Evolutionary conservation across 2,797 vertebrate genomes (phyloP).

Genomic region (Arvicola amphibius): DNA sequence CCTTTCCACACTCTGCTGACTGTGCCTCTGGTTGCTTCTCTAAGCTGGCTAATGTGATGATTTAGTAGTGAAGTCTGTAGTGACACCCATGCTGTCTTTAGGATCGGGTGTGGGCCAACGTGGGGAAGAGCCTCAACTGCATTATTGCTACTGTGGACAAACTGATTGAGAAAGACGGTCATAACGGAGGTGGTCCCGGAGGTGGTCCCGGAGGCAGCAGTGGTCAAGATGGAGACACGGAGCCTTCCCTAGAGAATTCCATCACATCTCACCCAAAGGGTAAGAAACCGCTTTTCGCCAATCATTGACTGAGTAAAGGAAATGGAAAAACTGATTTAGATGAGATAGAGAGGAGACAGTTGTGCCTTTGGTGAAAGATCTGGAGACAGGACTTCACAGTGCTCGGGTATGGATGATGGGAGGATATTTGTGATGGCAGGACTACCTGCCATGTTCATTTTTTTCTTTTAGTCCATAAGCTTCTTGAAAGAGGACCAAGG

Average conservation of each 20-base stretch:
- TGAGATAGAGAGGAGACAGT: neutral
- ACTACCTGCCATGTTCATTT: conserved; percentile 22
- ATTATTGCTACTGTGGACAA: conserved; percentile 97
- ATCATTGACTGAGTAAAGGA: conserved; percentile 56
- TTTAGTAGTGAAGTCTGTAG: conserved; percentile 49
- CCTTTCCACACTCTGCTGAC: neutral
- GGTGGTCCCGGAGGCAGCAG: neutral
- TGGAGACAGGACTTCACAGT: conserved; percentile 35
- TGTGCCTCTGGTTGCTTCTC: neutral
- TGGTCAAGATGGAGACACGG: conserved; percentile 77
- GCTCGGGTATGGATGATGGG: conserved; percentile 26
- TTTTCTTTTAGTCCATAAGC: conserved; percentile 35
- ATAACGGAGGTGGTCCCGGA: conserved; percentile 71
- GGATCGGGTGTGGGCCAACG: conserved; percentile 98
- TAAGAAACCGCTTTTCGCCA: conserved; percentile 82
- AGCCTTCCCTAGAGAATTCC: conserved; percentile 89
- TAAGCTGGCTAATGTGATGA: neutral
- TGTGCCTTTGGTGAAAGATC: conserved; percentile 59
- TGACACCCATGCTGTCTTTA: conserved; percentile 89
- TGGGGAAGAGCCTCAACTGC: conserved; percentile 97
- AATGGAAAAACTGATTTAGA: conserved; percentile 59
- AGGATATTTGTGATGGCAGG: conserved; percentile 71
- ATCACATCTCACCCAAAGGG: conserved; percentile 90
- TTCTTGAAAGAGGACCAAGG: conserved; percentile 32
- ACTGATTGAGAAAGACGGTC: conserved; percentile 91